Base-by-base conservation (phyloP, 2,797 vertebrate genomes). In the Kryptopterus vitreolus region DNA sequence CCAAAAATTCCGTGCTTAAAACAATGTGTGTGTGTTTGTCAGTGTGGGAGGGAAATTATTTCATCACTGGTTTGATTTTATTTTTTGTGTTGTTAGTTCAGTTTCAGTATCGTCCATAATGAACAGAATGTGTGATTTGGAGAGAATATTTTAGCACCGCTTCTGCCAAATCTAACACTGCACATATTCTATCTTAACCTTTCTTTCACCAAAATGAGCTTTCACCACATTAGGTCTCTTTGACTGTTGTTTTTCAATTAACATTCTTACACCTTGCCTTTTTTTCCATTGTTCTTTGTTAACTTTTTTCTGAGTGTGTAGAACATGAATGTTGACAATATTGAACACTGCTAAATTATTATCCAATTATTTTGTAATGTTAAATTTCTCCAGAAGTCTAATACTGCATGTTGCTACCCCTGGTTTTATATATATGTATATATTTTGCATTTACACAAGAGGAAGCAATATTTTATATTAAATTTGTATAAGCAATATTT, bases 91-190 rank as follows among this genome's bases (percentile, higher is more conserved):
- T n/a, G n/a, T n/a, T n/a, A n/a, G n/a, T n/a, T n/a, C n/a, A n/a
- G n/a, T n/a, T n/a, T n/a, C n/a, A n/a, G n/a, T n/a, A n/a, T 24
- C 10, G 15, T 18, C n/a, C 43, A 26, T 48, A 12, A 13, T 38
- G 65, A 68, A 4, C 65, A 68, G 65, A 31, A 5, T 50, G 46
- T 53, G 29, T 33, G 69, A 53, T 72, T 55, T 72, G 29, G 18
- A 55, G 50, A 38, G 52, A 38, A 13, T 13, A 55, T 6, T 31
- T 72, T 72, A 72, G 50, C 70, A 35, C 2, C 31, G 52, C 13
- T 73, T 35, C 31, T 55, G 26, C 53, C 48, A 52, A 48, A 53
- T 53, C 12, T 66, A 43, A 15, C 66, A 50, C 13, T 13, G 65
- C 65, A 46, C 46, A 70, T 72, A 15, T 22, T 57, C 12, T 35